Evolutionary conservation across 2,113 vertebrate species (phyloP).

Genomic region (Carettochelys insculpta): DNA sequence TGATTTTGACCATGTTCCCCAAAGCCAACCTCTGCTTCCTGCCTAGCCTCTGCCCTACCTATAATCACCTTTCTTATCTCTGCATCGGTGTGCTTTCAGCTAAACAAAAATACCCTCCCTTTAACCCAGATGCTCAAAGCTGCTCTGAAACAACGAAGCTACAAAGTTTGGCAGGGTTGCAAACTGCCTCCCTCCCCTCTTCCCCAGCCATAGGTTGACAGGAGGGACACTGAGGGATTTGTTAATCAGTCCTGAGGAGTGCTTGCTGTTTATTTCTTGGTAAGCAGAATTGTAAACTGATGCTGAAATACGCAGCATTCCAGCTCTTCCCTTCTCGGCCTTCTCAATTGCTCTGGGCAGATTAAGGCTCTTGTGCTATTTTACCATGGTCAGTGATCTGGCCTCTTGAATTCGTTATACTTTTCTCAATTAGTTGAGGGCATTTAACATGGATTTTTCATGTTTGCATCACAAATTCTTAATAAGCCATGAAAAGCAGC

Average conservation of each 20-base stretch:
- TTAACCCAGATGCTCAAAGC: not conserved
- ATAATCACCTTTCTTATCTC: not conserved
- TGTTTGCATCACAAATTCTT: constrained; percentile 73
- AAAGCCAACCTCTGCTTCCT: not conserved
- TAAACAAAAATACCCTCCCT: not conserved
- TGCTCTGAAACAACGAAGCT: not conserved
- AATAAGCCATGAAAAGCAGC: constrained; percentile 71
- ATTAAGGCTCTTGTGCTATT: constrained; percentile 50
- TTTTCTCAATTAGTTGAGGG: constrained; percentile 67
- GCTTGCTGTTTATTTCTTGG: constrained; percentile 21
- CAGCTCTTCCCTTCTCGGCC: not conserved
- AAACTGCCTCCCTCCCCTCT: not conserved
- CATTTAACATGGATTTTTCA: constrained; percentile 69
- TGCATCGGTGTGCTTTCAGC: not conserved
- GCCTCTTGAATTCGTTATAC: constrained; percentile 28
- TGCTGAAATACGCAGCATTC: not conserved
- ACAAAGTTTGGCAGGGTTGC: not conserved
- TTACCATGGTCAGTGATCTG: constrained; percentile 53
- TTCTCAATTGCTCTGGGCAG: constrained; percentile 43
- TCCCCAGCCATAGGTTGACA: not conserved
- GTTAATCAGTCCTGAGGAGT: not conserved
- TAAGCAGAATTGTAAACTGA: constrained; percentile 16
- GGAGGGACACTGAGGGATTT: not conserved
- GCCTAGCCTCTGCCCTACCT: rapidly evolving
- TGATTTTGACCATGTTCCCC: not conserved